Percentiles rank a stretch among this genome's conserved stretches.
Conservation (phyloP, 2,888 invertebrate genomes). For the Balanococcus diminutus region DNA sequence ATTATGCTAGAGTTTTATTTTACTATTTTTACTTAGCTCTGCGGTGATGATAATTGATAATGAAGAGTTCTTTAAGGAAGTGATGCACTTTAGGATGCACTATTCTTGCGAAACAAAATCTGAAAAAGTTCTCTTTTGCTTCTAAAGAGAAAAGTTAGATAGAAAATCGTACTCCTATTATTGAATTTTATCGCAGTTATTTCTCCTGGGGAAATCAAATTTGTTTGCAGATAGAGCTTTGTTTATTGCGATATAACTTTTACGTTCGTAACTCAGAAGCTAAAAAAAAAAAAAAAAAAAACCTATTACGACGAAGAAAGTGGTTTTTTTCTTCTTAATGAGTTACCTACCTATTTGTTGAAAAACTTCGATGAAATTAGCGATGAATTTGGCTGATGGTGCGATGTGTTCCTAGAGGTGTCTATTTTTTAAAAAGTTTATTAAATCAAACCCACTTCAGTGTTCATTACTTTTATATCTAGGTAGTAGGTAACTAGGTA, state of each 20-base stretch:
- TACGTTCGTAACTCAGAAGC: background rate
- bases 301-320: constrained; percentile 4
- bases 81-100: constrained; percentile 33
- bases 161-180: constrained; percentile 46
- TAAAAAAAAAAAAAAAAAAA: too few species aligned
- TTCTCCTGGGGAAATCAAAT: constrained; percentile 52
- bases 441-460: background rate
- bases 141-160: background rate
- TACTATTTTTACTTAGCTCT: too few species aligned
- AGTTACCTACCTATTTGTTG: background rate
- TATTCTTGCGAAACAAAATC: constrained; percentile 6
- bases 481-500: background rate
- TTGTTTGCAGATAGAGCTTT: constrained; percentile 39
- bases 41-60: too few species aligned
- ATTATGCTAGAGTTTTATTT: too few species aligned
- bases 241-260: constrained; percentile 52
- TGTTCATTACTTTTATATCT: too few species aligned
- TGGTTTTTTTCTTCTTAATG: background rate
- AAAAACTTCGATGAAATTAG: background rate
- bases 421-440: background rate
- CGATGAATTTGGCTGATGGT: background rate
- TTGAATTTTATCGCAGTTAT: constrained; percentile 52
- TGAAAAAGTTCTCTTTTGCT: constrained; percentile 20
- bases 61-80: background rate
- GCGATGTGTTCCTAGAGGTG: too few species aligned